Percentiles rank a stretch among this genome's conserved stretches.
Conservation (phyloP, 2,797 vertebrate genomes). For the Pelobates cultripes region DNA sequence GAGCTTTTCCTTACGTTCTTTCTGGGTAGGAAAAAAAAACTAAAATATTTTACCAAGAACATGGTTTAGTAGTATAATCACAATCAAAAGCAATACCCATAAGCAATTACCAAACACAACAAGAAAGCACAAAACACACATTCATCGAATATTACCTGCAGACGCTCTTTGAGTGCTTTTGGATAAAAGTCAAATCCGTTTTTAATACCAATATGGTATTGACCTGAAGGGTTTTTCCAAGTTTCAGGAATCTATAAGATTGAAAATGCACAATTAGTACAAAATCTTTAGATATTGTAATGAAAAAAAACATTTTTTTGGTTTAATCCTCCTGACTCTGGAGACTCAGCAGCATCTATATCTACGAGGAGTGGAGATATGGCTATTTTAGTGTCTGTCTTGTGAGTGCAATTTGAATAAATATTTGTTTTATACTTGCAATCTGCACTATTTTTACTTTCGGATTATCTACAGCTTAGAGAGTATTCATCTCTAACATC, state of each 20-base stretch:
- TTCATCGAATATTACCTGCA: slow-evolving; percentile 80
- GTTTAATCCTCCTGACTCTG: no score
- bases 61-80: not conserved
- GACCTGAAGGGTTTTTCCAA: slow-evolving; percentile 94
- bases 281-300: not conserved
- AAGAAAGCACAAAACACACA: not conserved
- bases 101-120: not conserved
- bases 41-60: not conserved
- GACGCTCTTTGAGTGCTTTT: slow-evolving; percentile 95
- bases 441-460: no score
- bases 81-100: not conserved
- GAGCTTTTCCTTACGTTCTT: slow-evolving; percentile 95
- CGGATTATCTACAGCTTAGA: no score
- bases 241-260: slow-evolving; percentile 79
- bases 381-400: no score
- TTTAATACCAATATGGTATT: slow-evolving; percentile 95
- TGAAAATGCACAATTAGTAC: slow-evolving; percentile 42
- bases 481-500: no score
- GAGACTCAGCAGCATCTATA: no score
- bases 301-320: no score
- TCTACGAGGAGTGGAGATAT: no score
- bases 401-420: no score
- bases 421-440: no score
- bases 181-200: slow-evolving; percentile 98
- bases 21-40: slow-evolving; percentile 71